Evolutionary conservation across 2,113 vertebrate genomes (phyloP).

Genomic region (Sphaerodactylus townsendi): DNA sequence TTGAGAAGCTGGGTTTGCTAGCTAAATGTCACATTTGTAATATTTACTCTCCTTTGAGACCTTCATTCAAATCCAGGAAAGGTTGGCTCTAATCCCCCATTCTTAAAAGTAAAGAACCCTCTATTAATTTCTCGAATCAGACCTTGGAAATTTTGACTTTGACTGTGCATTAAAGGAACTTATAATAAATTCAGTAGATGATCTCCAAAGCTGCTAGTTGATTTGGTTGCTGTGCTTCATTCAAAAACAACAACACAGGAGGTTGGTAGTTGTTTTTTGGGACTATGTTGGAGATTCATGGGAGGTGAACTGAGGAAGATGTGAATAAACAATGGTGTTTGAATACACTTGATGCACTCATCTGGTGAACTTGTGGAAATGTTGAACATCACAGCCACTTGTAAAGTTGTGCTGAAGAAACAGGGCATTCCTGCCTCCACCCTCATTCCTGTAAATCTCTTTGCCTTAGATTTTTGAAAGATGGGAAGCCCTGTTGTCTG

Average conservation of each 20-base stretch:
- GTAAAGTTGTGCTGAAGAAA: too few relatives aligned
- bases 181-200: neutral
- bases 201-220: neutral
- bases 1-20: slow-evolving; percentile 13
- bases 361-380: too few relatives aligned
- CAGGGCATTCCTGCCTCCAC: too few relatives aligned
- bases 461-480: too few relatives aligned
- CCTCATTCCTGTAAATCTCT: too few relatives aligned
- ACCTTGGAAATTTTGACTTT: neutral
- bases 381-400: too few relatives aligned
- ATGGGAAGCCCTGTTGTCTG: too few relatives aligned
- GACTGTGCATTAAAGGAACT: neutral
- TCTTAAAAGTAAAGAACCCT: neutral
- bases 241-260: too few relatives aligned
- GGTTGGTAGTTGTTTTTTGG: too few relatives aligned
- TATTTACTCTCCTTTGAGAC: slow-evolving; percentile 35
- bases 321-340: neutral
- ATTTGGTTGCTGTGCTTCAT: neutral
- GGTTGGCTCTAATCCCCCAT: neutral
- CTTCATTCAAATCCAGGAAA: slow-evolving; percentile 27
- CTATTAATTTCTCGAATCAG: slow-evolving; percentile 1
- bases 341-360: neutral
- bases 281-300: neutral
- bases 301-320: neutral
- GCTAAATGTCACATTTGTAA: slow-evolving; percentile 31